Conservation (phyloP, 2,888 invertebrate genomes). For the Oligia fasciuncula region DNA sequence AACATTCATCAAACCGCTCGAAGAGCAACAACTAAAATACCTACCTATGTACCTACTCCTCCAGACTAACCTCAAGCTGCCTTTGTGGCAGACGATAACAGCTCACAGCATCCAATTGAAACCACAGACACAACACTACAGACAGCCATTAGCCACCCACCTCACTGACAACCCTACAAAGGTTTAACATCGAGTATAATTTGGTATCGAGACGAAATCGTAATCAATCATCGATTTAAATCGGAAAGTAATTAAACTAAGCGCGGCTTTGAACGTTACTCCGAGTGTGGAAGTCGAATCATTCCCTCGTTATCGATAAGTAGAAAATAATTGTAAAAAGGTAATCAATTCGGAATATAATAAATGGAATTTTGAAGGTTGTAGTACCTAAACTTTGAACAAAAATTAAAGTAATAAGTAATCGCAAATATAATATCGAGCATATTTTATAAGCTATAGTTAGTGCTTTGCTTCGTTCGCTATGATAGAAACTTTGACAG, state of each 20-base stretch:
- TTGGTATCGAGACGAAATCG: slow-evolving; percentile 58
- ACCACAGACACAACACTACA: slow-evolving; percentile 31
- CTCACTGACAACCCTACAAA: slow-evolving; percentile 43
- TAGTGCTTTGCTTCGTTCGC: slow-evolving; percentile 15
- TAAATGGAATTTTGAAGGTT: slow-evolving; percentile 46
- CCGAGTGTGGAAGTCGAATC: slow-evolving; percentile 57
- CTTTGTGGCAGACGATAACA: slow-evolving; percentile 28
- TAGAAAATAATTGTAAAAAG: slow-evolving; percentile 67
- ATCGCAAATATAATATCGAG: slow-evolving; percentile 31
- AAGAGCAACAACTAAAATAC: slow-evolving; percentile 12
- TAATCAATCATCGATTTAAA: slow-evolving; percentile 70
- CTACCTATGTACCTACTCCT: neutral
- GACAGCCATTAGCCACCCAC: slow-evolving; percentile 17
- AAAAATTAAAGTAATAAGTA: slow-evolving; percentile 47
- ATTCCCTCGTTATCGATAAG: slow-evolving; percentile 63
- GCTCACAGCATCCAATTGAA: slow-evolving; percentile 15
- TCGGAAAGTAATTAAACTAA: slow-evolving; percentile 70
- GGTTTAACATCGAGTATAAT: slow-evolving; percentile 33
- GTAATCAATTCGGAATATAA: slow-evolving; percentile 59
- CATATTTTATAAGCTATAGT: slow-evolving; percentile 22
- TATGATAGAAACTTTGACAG: slow-evolving; percentile 37
- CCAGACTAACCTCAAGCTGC: slow-evolving; percentile 15
- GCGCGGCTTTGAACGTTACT: slow-evolving; percentile 42
- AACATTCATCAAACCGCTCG: slow-evolving; percentile 11
- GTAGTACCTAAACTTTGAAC: slow-evolving; percentile 31